Conservation (phyloP, 2,888 invertebrate species). For the Euspilapteryx auroguttella region DNA sequence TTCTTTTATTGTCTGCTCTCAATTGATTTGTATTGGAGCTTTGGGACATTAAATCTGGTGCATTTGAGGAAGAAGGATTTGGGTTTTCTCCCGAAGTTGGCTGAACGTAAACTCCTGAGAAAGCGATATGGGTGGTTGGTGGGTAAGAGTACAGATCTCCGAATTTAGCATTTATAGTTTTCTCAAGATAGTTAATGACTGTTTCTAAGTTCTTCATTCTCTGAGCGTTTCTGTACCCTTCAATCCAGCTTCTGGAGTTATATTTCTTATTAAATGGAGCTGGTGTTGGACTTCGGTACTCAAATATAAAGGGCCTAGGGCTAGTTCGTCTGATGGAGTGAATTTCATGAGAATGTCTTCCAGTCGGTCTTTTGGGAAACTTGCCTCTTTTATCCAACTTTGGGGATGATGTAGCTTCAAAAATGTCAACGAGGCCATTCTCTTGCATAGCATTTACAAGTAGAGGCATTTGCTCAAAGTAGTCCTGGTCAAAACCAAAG, state of each 20-base stretch:
- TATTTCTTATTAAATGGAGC: conserved; percentile 36
- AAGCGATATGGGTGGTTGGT: conserved; percentile 26
- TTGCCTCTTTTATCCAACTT: no score
- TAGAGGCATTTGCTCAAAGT: conserved; percentile 47
- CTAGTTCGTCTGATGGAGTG: conserved; percentile 38
- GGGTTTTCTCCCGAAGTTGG: no score
- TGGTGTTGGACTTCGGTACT: conserved; percentile 36
- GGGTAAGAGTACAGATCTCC: conserved; percentile 31
- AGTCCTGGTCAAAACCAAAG: conserved; percentile 48
- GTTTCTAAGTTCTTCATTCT: conserved; percentile 42
- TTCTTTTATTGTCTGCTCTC: conserved; percentile 26
- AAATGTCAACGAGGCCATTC: conserved; percentile 32
- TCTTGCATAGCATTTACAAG: conserved; percentile 50
- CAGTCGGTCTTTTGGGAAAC: no score
- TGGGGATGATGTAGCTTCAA: no score
- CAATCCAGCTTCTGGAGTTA: conserved; percentile 38
- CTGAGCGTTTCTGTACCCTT: conserved; percentile 43
- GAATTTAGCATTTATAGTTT: conserved; percentile 42
- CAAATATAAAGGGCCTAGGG: conserved; percentile 53
- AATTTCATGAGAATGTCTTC: no score
- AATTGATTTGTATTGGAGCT: conserved; percentile 19
- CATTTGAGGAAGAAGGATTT: no score
- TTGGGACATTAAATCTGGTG: conserved; percentile 14
- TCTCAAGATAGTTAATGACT: conserved; percentile 44
- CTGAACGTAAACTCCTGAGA: conserved; percentile 38